These are phyloP conservation scores for Galeopsomyia nigrocyanea DNA, from an alignment of 2,888 invertebrate species.

Conservation along the genomic window DNA sequence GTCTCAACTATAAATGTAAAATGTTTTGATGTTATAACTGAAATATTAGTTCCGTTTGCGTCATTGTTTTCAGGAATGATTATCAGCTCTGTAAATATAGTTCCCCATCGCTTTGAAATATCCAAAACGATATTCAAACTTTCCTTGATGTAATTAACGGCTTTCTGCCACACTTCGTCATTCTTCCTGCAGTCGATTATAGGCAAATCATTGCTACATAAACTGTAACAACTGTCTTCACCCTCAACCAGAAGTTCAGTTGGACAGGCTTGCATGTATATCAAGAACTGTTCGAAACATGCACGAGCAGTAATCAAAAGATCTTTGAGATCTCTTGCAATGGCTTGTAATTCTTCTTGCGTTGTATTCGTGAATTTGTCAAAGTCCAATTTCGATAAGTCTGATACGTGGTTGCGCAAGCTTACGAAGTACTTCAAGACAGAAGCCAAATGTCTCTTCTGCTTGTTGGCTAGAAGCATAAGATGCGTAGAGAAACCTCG, in stretches of 20 bases:
- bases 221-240: constrained; percentile 53
- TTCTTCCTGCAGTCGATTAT: constrained; percentile 57
- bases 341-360: constrained; percentile 65
- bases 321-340: constrained; percentile 69
- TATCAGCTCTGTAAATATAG: constrained; percentile 37
- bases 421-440: constrained; percentile 64
- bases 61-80: constrained; percentile 26
- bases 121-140: constrained; percentile 49
- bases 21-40: constrained; percentile 55
- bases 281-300: constrained; percentile 77
- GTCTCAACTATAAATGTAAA: constrained; percentile 53
- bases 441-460: constrained; percentile 75
- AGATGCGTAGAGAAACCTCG: constrained; percentile 88
- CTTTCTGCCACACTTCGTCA: constrained; percentile 56
- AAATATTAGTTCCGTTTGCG: constrained; percentile 33
- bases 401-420: constrained; percentile 55
- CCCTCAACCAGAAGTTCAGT: constrained; percentile 57
- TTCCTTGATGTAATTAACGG: constrained; percentile 53
- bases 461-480: constrained; percentile 76
- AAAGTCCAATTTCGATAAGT: constrained; percentile 60
- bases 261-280: constrained; percentile 78
- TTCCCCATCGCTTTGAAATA: constrained; percentile 51
- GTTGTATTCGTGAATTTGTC: constrained; percentile 62
- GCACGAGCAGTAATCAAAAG: constrained; percentile 71
- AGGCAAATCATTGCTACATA: constrained; percentile 51